Percentiles rank a stretch among this genome's conserved stretches.
phyloP scores from a whole-genome alignment of 2,888 invertebrate genomes.

The Cephus nigrinus region DNA sequence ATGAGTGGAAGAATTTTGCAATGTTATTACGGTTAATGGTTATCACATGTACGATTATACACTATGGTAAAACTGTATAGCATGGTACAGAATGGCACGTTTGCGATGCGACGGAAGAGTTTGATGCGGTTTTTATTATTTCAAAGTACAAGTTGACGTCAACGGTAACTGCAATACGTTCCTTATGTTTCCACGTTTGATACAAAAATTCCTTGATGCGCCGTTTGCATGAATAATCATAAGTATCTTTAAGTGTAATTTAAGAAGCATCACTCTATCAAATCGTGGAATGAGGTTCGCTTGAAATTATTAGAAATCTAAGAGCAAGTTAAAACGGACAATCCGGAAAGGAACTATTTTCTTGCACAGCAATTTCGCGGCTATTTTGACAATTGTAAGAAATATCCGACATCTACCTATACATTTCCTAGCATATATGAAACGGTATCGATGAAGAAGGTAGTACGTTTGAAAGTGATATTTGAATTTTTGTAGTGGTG shows the following conservation, averaged over 20 bases:
- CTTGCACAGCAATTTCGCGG: background rate
- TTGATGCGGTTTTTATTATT: background rate
- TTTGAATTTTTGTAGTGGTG: slow-evolving; percentile 28
- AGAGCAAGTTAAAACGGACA: background rate
- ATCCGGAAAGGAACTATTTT: background rate
- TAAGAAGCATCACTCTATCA: background rate
- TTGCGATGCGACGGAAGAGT: background rate
- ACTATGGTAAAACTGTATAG: background rate
- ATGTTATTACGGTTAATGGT: background rate
- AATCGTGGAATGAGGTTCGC: background rate
- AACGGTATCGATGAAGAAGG: background rate
- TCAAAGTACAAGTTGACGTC: background rate
- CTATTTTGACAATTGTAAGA: background rate
- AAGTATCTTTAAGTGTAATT: background rate
- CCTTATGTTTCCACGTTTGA: background rate
- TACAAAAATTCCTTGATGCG: background rate
- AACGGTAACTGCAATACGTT: background rate
- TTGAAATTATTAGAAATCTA: background rate
- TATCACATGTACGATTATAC: background rate
- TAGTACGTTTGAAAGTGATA: slow-evolving; percentile 16
- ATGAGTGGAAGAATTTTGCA: background rate
- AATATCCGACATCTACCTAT: background rate
- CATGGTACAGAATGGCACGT: background rate
- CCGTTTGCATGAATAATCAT: background rate
- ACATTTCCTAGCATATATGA: background rate